Evolutionary conservation across 53 echinoderm and acorn worm species (phyloP).

Genomic region (Arbacia lixula): DNA sequence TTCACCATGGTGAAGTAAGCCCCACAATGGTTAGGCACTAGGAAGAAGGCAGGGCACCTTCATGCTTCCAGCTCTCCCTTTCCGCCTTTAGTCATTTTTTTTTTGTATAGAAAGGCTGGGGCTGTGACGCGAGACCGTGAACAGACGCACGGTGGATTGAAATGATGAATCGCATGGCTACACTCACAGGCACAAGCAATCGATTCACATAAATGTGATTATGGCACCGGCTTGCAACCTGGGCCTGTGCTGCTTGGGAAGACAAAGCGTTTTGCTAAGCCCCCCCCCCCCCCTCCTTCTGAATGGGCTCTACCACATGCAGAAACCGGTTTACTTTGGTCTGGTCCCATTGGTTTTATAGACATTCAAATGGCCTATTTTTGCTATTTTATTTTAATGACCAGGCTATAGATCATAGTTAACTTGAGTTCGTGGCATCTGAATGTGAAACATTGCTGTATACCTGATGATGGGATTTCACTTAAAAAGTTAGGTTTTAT

Average conservation of each 20-base stretch:
- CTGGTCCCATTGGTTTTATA: too few relatives aligned
- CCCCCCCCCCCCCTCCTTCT: not conserved
- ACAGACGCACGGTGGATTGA: constrained; percentile 40
- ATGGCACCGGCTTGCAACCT: constrained; percentile 14
- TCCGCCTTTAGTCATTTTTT: too few relatives aligned
- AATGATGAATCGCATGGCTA: constrained; percentile 57
- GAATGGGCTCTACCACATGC: not conserved
- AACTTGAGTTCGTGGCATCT: too few relatives aligned
- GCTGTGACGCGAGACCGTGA: constrained; percentile 16
- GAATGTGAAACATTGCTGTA: too few relatives aligned
- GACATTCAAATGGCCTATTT: too few relatives aligned
- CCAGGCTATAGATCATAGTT: too few relatives aligned
- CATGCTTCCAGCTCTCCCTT: not conserved
- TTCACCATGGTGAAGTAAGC: too few relatives aligned
- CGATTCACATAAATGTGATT: constrained; percentile 60
- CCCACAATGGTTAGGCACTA: too few relatives aligned
- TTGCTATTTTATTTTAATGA: too few relatives aligned
- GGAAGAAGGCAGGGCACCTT: constrained; percentile 24
- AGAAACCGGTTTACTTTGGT: too few relatives aligned
- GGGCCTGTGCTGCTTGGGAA: constrained; percentile 14
- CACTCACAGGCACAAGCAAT: constrained; percentile 49
- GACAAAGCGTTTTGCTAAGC: not conserved
- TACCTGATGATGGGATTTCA: too few relatives aligned
- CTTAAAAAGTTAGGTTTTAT: too few relatives aligned
- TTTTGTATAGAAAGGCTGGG: constrained; percentile 23